Evolutionary conservation across 1,140 invertebrate species (phyloP).

Genomic region (Sminthurinus signatus): DNA sequence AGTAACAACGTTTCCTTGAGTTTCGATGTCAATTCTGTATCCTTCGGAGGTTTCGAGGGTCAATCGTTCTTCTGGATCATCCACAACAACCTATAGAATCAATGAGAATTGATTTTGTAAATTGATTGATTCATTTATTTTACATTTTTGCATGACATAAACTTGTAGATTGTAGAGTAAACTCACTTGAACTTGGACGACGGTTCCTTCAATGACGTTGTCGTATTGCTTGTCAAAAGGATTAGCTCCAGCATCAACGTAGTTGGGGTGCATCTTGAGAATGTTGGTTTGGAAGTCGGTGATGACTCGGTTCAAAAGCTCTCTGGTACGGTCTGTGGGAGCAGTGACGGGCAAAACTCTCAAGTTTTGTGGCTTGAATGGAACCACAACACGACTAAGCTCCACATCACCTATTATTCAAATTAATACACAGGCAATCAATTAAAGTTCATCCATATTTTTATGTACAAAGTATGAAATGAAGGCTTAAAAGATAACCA

Average conservation of each 20-base stretch:
- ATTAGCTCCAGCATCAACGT: slow-evolving; percentile 35
- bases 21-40: slow-evolving; percentile 42
- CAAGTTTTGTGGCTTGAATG: slow-evolving; percentile 42
- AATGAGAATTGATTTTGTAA: no score
- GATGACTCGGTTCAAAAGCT: slow-evolving; percentile 39
- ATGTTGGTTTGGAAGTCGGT: slow-evolving; percentile 41
- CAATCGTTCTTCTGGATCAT: slow-evolving; percentile 40
- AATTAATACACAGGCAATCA: neutral
- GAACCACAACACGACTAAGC: slow-evolving; percentile 41
- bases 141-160: no score
- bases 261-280: slow-evolving; percentile 39
- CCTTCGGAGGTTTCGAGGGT: slow-evolving; percentile 41
- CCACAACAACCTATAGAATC: slow-evolving; percentile 31
- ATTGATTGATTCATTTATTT: no score
- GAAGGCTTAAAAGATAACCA: no score
- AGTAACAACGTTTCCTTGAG: slow-evolving; percentile 40
- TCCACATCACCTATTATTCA: slow-evolving; percentile 41
- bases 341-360: slow-evolving; percentile 39
- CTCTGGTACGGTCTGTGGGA: slow-evolving; percentile 40
- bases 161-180: no score
- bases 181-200: slow-evolving; percentile 38
- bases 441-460: neutral
- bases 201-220: slow-evolving; percentile 41
- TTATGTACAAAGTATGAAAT: no score
- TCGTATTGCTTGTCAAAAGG: slow-evolving; percentile 41